Percentiles rank a stretch among this genome's conserved stretches.
These are phyloP conservation scores for Corapipo altera DNA, from an alignment of 2,113 vertebrate species.

Conservation along the genomic window DNA sequence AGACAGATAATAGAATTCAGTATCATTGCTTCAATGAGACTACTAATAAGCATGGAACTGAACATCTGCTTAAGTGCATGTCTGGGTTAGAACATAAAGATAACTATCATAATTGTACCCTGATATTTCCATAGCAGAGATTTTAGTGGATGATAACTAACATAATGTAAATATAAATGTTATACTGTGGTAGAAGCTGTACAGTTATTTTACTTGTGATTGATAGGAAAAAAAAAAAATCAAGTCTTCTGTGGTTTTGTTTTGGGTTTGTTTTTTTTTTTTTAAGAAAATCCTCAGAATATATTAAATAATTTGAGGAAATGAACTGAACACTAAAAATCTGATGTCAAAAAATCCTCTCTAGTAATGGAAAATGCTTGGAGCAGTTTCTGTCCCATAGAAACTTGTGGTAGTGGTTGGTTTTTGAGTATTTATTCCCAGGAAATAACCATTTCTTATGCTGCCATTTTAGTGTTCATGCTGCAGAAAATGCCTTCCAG, in stretches of 20 bases:
- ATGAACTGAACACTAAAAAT: not conserved
- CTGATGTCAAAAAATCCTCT: not conserved
- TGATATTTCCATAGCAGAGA: slow-evolving; percentile 24
- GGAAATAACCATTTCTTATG: not conserved
- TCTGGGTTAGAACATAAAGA: slow-evolving; percentile 42
- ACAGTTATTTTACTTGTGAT: not conserved
- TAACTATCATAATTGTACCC: slow-evolving; percentile 32
- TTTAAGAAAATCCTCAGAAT: not conserved
- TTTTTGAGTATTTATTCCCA: not conserved
- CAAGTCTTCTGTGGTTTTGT: not conserved
- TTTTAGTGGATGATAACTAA: slow-evolving; percentile 3
- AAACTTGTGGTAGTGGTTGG: not conserved
- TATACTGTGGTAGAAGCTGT: not conserved
- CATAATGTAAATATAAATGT: slow-evolving; percentile 21
- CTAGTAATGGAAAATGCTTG: not conserved
- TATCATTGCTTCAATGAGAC: not conserved
- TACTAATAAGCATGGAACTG: slow-evolving; percentile 45
- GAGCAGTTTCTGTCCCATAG: not conserved
- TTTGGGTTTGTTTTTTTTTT: not conserved
- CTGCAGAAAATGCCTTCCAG: not conserved
- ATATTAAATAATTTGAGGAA: not conserved
- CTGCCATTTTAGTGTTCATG: not conserved
- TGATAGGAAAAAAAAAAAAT: not conserved
- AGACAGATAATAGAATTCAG: slow-evolving; percentile 20
- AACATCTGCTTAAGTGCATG: slow-evolving; percentile 54